Evolutionary conservation across 2,888 invertebrate species (phyloP).

Genomic region (Heterodera filipjevi): DNA sequence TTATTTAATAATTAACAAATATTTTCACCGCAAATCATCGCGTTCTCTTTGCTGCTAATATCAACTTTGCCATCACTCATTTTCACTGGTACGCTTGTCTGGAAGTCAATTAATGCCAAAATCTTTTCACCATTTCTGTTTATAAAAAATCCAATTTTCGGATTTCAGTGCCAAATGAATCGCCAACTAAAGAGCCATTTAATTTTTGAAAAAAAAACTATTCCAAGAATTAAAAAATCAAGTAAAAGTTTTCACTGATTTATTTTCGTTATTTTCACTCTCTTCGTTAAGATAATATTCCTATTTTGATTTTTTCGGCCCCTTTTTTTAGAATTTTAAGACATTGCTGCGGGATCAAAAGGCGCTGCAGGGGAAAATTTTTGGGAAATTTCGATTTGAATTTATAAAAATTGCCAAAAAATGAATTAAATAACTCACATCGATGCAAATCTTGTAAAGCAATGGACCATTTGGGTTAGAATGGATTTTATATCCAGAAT

Average conservation of each 20-base stretch:
- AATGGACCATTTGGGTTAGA: background rate
- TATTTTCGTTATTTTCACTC: too few relatives aligned
- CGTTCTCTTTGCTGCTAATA: background rate
- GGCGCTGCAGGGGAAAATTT: too few relatives aligned
- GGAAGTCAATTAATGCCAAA: background rate
- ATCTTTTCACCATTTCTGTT: background rate
- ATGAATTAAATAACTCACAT: background rate
- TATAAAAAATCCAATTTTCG: background rate
- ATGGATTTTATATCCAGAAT: background rate
- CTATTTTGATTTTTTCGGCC: too few relatives aligned
- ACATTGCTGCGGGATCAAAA: too few relatives aligned
- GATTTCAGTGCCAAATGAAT: slow-evolving; percentile 1
- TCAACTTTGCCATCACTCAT: background rate
- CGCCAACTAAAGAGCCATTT: background rate
- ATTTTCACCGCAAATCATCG: background rate
- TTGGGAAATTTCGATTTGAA: background rate
- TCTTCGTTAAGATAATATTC: too few relatives aligned
- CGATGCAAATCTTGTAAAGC: background rate
- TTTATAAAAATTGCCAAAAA: background rate
- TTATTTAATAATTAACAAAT: background rate
- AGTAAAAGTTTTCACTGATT: background rate
- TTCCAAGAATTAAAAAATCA: background rate
- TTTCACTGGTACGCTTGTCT: background rate
- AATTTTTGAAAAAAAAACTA: background rate
- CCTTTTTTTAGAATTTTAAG: too few relatives aligned